Conservation (phyloP, 2,113 vertebrate genomes). For the Oncorhynchus mykiss region DNA sequence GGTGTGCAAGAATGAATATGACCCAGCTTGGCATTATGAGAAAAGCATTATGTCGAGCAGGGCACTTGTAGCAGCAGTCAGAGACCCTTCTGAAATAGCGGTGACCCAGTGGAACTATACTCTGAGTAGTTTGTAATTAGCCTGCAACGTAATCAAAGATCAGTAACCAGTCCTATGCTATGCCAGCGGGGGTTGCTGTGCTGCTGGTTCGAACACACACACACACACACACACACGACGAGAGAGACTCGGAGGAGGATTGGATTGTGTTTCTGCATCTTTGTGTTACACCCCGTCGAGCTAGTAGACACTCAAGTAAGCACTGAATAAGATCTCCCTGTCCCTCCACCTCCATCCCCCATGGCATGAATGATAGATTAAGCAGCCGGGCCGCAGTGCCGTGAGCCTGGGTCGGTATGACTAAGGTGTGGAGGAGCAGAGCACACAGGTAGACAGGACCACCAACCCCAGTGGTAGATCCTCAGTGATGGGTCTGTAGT, state of each 20-base stretch:
- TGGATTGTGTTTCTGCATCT: constrained; percentile 81
- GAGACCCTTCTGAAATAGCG: constrained; percentile 4
- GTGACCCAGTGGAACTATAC: constrained; percentile 15
- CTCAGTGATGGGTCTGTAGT: constrained; percentile 12
- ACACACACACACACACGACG: not conserved
- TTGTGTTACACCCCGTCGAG: constrained; percentile 79
- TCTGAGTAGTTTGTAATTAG: constrained; percentile 46
- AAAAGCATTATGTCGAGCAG: constrained; percentile 15
- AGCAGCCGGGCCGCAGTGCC: constrained; percentile 56
- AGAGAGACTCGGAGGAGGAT: constrained; percentile 22
- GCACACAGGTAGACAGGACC: constrained; percentile 25
- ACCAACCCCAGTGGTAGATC: not conserved
- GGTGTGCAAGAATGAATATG: not conserved
- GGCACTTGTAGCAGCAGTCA: constrained; percentile 10
- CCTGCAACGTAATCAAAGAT: constrained; percentile 73
- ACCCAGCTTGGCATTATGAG: constrained; percentile 22
- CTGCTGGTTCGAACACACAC: not conserved
- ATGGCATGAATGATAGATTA: constrained; percentile 82
- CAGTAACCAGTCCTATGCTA: constrained; percentile 67
- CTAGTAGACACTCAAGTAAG: constrained; percentile 71
- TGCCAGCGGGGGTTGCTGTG: constrained; percentile 29
- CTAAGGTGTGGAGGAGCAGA: constrained; percentile 33
- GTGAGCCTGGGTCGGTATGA: constrained; percentile 43
- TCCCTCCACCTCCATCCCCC: constrained; percentile 57
- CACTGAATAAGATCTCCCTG: constrained; percentile 73